Conservation (phyloP, 2,888 invertebrate species). For the Trissoscelio sp. region DNA sequence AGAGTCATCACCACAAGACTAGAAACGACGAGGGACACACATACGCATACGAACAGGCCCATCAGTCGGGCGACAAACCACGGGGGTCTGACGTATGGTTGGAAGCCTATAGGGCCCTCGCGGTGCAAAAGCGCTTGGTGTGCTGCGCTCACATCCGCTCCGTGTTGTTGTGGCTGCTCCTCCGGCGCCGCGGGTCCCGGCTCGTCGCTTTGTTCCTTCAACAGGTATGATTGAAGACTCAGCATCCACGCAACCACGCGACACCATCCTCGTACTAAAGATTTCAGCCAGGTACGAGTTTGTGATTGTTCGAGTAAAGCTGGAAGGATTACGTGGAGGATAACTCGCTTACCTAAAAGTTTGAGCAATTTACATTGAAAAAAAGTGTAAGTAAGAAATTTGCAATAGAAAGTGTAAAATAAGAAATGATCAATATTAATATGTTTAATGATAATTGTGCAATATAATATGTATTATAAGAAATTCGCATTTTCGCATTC, state of each 20-base stretch:
- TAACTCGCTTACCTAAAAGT: conserved; percentile 91
- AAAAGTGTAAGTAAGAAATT: too few relatives aligned
- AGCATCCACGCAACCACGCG: conserved; percentile 91
- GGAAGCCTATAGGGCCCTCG: conserved; percentile 90
- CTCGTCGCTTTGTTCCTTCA: conserved; percentile 87
- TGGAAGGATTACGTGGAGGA: conserved; percentile 98
- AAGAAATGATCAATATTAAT: too few relatives aligned
- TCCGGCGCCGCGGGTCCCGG: conserved; percentile 78
- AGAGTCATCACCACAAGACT: conserved; percentile 94
- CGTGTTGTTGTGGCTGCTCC: conserved; percentile 80
- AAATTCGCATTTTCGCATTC: too few relatives aligned
- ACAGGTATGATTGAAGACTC: conserved; percentile 94
- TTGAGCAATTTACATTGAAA: too few relatives aligned
- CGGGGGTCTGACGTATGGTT: conserved; percentile 94
- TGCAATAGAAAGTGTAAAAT: not conserved
- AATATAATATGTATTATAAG: too few relatives aligned
- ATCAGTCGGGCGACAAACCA: conserved; percentile 90
- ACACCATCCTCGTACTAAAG: conserved; percentile 95
- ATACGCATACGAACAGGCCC: conserved; percentile 90
- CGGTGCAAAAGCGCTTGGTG: conserved; percentile 95
- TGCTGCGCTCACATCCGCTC: conserved; percentile 88
- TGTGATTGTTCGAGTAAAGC: conserved; percentile 98
- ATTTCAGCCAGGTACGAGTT: conserved; percentile 96
- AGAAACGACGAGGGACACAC: conserved; percentile 92
- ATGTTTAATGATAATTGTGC: too few relatives aligned